These are phyloP conservation scores for Ptychadena robeensis DNA, from an alignment of 2,797 vertebrate genomes.

Conservation along the genomic window DNA sequence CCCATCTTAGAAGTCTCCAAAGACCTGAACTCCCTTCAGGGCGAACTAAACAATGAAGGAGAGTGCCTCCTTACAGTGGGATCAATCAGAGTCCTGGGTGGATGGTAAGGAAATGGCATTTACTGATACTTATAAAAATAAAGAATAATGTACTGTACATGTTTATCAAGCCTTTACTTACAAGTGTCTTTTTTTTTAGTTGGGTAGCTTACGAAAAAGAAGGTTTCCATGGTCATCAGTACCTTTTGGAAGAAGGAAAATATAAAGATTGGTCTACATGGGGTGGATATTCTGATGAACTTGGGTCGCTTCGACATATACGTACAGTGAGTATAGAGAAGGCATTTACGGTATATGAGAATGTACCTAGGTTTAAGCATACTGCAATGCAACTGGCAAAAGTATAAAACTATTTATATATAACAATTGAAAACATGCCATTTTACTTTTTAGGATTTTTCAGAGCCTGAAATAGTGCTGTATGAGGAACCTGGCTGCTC, in stretches of 20 bases:
- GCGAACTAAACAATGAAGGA: conserved; percentile 70
- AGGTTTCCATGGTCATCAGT: conserved; percentile 92
- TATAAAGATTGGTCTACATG: conserved; percentile 90
- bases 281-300: conserved; percentile 83
- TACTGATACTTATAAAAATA: neutral
- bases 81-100: conserved; percentile 86
- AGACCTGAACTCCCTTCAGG: conserved; percentile 82
- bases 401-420: neutral
- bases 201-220: conserved; percentile 96
- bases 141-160: too few species aligned
- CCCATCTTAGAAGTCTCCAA: conserved; percentile 79
- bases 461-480: conserved; percentile 82
- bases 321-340: conserved; percentile 78
- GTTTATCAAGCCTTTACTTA: neutral
- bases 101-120: conserved; percentile 82
- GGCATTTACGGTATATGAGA: neutral
- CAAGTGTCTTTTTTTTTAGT: conserved; percentile 67
- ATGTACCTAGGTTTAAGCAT: neutral
- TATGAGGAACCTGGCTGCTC: conserved; percentile 80
- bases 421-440: neutral
- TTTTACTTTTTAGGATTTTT: conserved; percentile 80
- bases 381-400: neutral
- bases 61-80: conserved; percentile 76
- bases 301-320: conserved; percentile 86
- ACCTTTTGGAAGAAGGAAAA: conserved; percentile 94